These are phyloP conservation scores for Balaeniceps rex DNA, from an alignment of 2,113 vertebrate species.

Conservation along the genomic window DNA sequence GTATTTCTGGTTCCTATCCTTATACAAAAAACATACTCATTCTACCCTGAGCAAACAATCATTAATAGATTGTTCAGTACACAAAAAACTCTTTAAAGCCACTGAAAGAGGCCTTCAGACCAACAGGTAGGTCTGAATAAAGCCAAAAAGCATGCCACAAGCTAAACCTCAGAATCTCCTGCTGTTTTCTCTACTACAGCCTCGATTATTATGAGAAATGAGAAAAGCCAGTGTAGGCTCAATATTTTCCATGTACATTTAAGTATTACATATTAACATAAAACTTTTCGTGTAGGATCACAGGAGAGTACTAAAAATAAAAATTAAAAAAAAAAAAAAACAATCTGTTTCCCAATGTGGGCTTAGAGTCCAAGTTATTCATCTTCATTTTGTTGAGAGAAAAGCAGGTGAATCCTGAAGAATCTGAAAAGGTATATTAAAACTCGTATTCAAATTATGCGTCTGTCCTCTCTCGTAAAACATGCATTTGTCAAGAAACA, in stretches of 20 bases:
- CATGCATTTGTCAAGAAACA: background rate
- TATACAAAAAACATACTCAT: background rate
- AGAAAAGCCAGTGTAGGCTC: background rate
- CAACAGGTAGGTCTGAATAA: background rate
- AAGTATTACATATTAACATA: background rate
- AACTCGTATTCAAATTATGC: background rate
- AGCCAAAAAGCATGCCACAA: accelerated
- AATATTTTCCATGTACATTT: background rate
- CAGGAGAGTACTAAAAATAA: background rate
- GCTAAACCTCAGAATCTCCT: background rate
- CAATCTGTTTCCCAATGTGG: background rate
- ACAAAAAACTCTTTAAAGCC: background rate
- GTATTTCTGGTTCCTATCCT: background rate
- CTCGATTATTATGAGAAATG: background rate
- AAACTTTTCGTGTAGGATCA: background rate
- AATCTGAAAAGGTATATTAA: background rate
- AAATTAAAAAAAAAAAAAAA: background rate
- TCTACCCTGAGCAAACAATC: background rate
- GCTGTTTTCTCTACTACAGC: background rate
- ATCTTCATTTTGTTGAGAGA: too few species aligned
- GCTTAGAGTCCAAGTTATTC: background rate
- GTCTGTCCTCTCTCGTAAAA: background rate
- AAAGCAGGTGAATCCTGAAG: too few species aligned
- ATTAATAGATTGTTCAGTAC: background rate
- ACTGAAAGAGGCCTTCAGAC: background rate